Evolutionary conservation across 2,113 vertebrate species (phyloP), one percentile per base, ranked within the genome.

Genomic region (Syngnathus scovelli): DNA sequence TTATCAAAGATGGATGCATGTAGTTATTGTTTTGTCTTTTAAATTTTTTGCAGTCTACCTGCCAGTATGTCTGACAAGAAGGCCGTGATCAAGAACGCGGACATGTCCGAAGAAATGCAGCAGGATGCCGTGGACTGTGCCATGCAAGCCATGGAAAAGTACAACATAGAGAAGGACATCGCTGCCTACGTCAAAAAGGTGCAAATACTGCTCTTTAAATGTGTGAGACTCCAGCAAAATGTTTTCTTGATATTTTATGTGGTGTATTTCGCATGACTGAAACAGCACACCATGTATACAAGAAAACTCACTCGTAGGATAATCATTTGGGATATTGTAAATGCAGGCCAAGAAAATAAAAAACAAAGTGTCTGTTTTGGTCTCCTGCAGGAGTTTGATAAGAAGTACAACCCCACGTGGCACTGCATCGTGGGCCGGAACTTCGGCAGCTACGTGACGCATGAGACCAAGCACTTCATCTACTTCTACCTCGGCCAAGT

Each of bases 51-150:
- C 6, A 80, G 76, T 66, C n/a, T 55, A 33, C 27, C 48, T 67
- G 67, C 69, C 92, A 95, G 79, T 5, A 99, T 98, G 96, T 94
- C 95, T 89, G 96, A 98, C 90, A 93, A 94, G 81, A 99, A 99
- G 90, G 96, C 96, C 64, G 96, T 99, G 87, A 99, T 99, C 86
- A 99, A 99, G 91, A 99, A 98, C 81, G 96, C 96, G 68, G 96
- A 99, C 90, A 99, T 99, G 96, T 95, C 96, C 7, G 96, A 99
- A 87, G 96, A 99, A 90, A 99, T 99, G 96, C 96, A 99, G 91
- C 96, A 99, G 85, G 96, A 99, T 71, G 96, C 96, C 0, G 96
- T 99, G 68, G 96, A 98, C 90, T 99, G 95, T 83, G 96, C 96
- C 77, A 98, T 95, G 18, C 96, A 99, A 88, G 96, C 96, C 8